Evolutionary conservation across 2,888 invertebrate genomes (phyloP).

Genomic region (Chrysolina americana): DNA sequence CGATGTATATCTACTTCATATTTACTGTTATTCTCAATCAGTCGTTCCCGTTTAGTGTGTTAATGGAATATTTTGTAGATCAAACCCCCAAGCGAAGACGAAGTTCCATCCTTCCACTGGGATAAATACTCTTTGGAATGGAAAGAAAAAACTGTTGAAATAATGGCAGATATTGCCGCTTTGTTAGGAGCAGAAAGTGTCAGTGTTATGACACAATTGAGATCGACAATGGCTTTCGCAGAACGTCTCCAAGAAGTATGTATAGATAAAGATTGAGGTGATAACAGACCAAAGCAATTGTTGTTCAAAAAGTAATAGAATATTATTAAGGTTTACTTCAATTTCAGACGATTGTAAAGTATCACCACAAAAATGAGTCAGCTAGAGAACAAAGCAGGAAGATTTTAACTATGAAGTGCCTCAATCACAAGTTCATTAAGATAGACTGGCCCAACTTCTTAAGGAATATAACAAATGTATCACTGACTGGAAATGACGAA

Average conservation of each 20-base stretch:
- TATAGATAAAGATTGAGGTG: not conserved
- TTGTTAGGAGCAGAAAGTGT: conserved; percentile 52
- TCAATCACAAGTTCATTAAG: conserved; percentile 50
- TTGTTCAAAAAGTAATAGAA: too few species aligned
- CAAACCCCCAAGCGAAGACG: conserved; percentile 41
- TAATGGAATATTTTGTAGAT: conserved; percentile 46
- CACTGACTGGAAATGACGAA: conserved; percentile 51
- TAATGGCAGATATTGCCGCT: conserved; percentile 56
- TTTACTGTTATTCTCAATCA: too few species aligned
- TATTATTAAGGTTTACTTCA: not conserved
- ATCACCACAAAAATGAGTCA: conserved; percentile 36
- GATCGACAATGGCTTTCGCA: conserved; percentile 54
- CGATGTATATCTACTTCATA: too few species aligned
- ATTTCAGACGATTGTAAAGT: conserved; percentile 37
- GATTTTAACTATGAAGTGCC: conserved; percentile 36
- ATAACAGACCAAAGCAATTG: too few species aligned
- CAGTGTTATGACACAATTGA: conserved; percentile 50
- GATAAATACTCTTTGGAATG: conserved; percentile 50
- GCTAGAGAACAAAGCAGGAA: conserved; percentile 18
- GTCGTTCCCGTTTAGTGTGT: not conserved
- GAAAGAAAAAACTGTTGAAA: conserved; percentile 49
- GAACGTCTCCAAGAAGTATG: conserved; percentile 53
- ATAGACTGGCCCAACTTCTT: conserved; percentile 60
- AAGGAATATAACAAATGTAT: conserved; percentile 53
- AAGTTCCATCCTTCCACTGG: conserved; percentile 41